These are phyloP conservation scores for Brassicogethes aeneus DNA, from an alignment of 2,888 invertebrate species.

Conservation along the genomic window DNA sequence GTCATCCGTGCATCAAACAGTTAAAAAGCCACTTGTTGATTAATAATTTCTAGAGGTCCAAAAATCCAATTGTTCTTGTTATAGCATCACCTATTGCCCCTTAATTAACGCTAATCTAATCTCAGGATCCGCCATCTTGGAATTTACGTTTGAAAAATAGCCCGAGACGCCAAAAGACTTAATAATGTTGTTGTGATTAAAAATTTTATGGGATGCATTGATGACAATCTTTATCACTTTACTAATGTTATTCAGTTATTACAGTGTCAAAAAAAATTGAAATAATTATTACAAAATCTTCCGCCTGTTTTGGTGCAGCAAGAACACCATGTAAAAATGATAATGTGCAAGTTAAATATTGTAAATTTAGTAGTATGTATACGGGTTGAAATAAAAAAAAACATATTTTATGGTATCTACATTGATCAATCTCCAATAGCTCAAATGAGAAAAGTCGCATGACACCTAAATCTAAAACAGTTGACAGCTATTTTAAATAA, in stretches of 20 bases:
- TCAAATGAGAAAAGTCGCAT: too few species aligned
- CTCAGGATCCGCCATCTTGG: too few species aligned
- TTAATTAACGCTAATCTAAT: too few species aligned
- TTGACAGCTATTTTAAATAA: background rate
- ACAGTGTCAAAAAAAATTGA: too few species aligned
- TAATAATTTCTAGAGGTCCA: background rate
- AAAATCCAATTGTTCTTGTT: background rate
- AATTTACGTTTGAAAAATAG: too few species aligned
- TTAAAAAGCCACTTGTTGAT: background rate
- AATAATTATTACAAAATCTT: too few species aligned
- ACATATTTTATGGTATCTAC: too few species aligned
- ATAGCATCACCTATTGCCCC: background rate
- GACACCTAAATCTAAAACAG: too few species aligned
- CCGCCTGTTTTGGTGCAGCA: constrained; percentile 25
- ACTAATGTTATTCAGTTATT: too few species aligned
- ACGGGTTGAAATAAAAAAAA: too few species aligned
- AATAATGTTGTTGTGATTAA: background rate
- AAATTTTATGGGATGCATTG: background rate
- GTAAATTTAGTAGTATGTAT: background rate
- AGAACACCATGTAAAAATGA: constrained; percentile 33
- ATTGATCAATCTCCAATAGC: too few species aligned
- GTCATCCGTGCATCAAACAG: background rate
- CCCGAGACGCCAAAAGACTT: too few species aligned
- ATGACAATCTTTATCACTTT: background rate
- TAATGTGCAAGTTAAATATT: constrained; percentile 24